phyloP scores from a whole-genome alignment of 2,797 vertebrate genomes.

The Mus caroli region DNA sequence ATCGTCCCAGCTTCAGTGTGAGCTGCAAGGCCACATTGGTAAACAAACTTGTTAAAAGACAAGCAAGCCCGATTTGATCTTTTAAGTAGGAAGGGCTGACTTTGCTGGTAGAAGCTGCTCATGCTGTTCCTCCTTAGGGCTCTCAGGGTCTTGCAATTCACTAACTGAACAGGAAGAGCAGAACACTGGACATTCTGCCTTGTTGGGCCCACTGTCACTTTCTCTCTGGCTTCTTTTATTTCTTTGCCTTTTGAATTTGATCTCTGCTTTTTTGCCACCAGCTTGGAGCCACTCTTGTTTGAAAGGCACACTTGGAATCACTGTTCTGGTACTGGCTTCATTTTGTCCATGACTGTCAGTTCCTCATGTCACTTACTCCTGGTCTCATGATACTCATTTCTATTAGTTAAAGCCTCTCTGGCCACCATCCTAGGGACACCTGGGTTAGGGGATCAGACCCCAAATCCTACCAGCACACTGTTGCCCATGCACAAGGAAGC shows the following conservation, averaged over 20 bases:
- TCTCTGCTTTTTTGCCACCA: background rate
- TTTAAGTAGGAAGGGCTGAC: background rate
- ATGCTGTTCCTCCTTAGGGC: background rate
- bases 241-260: background rate
- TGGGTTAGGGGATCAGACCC: background rate
- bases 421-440: background rate
- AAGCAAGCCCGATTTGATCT: slow-evolving; percentile 21
- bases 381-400: background rate
- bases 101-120: background rate
- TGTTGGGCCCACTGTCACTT: background rate
- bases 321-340: background rate
- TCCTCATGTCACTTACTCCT: background rate
- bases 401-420: background rate
- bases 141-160: background rate
- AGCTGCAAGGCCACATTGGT: background rate
- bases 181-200: background rate
- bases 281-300: background rate
- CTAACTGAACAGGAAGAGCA: background rate
- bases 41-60: slow-evolving; percentile 34
- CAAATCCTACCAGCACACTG: background rate
- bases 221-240: background rate
- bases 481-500: background rate
- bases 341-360: background rate
- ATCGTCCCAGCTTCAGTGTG: background rate
- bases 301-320: background rate